Evolutionary conservation across 2,797 vertebrate genomes (phyloP), one percentile per base, ranked within the genome.

Genomic region (Taeniopygia guttata): DNA sequence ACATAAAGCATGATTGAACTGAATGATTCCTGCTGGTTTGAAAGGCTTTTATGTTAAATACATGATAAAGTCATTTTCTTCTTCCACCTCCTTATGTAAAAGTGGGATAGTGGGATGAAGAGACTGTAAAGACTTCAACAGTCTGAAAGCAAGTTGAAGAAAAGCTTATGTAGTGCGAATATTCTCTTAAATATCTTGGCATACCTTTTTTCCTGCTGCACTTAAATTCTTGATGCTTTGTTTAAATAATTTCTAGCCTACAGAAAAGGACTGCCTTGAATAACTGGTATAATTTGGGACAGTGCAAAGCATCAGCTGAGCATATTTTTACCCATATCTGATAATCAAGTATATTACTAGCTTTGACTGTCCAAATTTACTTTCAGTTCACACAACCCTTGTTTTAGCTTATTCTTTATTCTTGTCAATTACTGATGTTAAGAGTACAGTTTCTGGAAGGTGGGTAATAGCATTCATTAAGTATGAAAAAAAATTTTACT

Each of bases 1-100:
- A 55, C 60, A 89, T 94, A 94, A 96, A 97, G 75, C 93, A 82
- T 94, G 97, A 95, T 62, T 96, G 73, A 97, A 87, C 79, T 82
- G 83, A 94, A 82, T 90, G 84, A 77, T 94, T 97, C 79, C 67
- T 88, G 86, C 94, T 96, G 94, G 54, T 95, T 95, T 94, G 87
- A 94, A 95, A 92, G 68, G 45, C 77, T 94, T 95, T 96, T 92
- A 70, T 89, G 68, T 94, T 96, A 95, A 94, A 93, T 91, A 91
- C 56, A 38, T 12, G 55, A 84, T 84, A 70, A 49, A 73, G 72
- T 52, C 74, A 42, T 93, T 94, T 94, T 93, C 16, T 34, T 90
- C 38, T 91, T 87, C 70, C 38, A 69, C 79, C 45, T 87, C 49
- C 80, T 87, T 81, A 59, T 94, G 67, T 95, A 74, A 87, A 94